Base-by-base conservation (phyloP, 2,113 vertebrate genomes). In the Pampusana beccarii region DNA sequence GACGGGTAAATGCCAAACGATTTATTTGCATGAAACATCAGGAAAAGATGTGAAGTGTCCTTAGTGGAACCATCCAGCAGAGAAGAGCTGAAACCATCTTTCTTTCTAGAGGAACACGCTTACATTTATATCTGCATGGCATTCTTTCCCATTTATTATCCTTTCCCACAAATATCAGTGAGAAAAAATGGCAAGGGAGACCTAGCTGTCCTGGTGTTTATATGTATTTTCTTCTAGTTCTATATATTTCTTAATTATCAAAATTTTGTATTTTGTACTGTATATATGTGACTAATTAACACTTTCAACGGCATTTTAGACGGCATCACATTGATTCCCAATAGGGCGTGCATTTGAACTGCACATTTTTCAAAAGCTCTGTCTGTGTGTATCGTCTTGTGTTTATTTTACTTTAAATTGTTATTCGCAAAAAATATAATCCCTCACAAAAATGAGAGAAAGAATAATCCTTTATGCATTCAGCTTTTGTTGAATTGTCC, bases 71-170 rank as follows among this genome's bases (percentile, higher is more conserved):
- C 7, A 28, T 34, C 15, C 51, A 62, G 9, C 36, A 62, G 14
- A 38, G 54, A 67, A 29, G 15, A 58, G 10, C 16, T 51, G 42
- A 50, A 93, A 33, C 1, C 9, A 14, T 19, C 18, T 66, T 62
- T 51, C 36, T 33, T 71, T 24, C 13, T 31, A 70, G 42, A 40
- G 36, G 9, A 58, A 48, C 18, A 12, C 3, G 7, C 17, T 9
- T 50, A 12, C 31, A 19, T 36, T 26, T 54, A 10, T 8, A 3
- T 29, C 15, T 29, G 10, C 10, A 5, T 0, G 25, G 7, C 9
- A 25, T 67, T 56, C 23, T 56, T 51, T 51, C 65, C 46, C 46
- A 57, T 7, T 4, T 21, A 24, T 26, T 9, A 33, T 7, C 6
- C 18, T 73, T 81, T 29, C 56, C 38, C 21, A 56, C 15, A 85